Evolutionary conservation across 2,888 invertebrate species (phyloP).

Genomic region (Xylophagus ater): DNA sequence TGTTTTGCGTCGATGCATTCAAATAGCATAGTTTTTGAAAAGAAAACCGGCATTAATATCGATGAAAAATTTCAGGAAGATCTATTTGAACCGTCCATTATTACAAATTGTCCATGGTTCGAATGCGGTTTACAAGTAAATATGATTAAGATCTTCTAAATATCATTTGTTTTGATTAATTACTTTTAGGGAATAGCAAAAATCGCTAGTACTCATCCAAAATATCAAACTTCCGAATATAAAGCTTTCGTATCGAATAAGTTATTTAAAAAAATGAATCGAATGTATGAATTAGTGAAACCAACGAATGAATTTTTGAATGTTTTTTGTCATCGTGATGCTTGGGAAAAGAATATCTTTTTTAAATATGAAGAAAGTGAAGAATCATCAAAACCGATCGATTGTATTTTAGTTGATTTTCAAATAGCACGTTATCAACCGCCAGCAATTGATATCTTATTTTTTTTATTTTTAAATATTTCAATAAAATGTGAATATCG

Average conservation of each 20-base stretch:
- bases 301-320: constrained; percentile 24
- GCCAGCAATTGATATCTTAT: constrained; percentile 44
- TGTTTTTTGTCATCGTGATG: constrained; percentile 39
- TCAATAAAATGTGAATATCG: constrained; percentile 37
- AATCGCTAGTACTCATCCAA: constrained; percentile 5
- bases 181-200: not conserved
- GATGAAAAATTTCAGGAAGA: not conserved
- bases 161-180: not conserved
- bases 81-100: not conserved
- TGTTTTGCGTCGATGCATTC: constrained; percentile 6
- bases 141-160: not conserved
- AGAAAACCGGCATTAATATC: constrained; percentile 1
- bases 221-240: constrained; percentile 7
- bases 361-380: constrained; percentile 25
- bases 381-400: constrained; percentile 28
- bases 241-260: constrained; percentile 3
- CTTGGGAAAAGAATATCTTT: constrained; percentile 36
- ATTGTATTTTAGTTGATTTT: constrained; percentile 45
- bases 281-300: constrained; percentile 3
- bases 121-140: constrained; percentile 2
- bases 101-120: not conserved
- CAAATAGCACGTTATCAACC: constrained; percentile 46
- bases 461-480: constrained; percentile 39
- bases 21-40: constrained; percentile 2
- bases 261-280: not conserved